phyloP scores from a whole-genome alignment of 2,888 invertebrate genomes.

The Latrodectus elegans region DNA sequence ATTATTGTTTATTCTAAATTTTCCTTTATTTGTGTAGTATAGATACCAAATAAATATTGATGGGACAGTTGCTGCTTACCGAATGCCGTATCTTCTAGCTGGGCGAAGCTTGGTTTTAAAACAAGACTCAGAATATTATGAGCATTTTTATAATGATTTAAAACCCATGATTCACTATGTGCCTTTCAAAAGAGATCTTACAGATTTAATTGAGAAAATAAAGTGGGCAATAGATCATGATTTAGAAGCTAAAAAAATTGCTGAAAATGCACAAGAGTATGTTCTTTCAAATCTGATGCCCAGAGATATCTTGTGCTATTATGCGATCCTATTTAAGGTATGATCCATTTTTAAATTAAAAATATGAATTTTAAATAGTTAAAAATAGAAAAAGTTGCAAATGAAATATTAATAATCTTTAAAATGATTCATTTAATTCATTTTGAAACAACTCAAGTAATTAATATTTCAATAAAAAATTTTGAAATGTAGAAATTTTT shows the following conservation, averaged over 20 bases:
- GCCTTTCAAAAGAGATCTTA: slow-evolving; percentile 86
- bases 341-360: slow-evolving; percentile 15
- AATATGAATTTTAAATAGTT: background rate
- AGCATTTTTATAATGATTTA: slow-evolving; percentile 90
- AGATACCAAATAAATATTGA: slow-evolving; percentile 96
- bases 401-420: background rate
- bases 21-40: slow-evolving; percentile 79
- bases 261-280: slow-evolving; percentile 82
- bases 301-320: slow-evolving; percentile 90
- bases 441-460: too few species aligned
- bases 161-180: slow-evolving; percentile 87
- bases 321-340: slow-evolving; percentile 74
- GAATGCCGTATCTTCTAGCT: slow-evolving; percentile 91
- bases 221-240: slow-evolving; percentile 86
- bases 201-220: slow-evolving; percentile 85
- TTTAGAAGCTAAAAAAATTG: slow-evolving; percentile 81
- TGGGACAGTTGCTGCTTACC: slow-evolving; percentile 96
- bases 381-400: background rate
- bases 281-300: slow-evolving; percentile 87
- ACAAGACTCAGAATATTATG: slow-evolving; percentile 94
- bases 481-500: too few species aligned
- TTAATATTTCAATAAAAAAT: too few species aligned
- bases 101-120: slow-evolving; percentile 92
- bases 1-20: too few species aligned
- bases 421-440: too few species aligned